A percentile compares a stretch with the other conserved stretches of the same genome.
Evolutionary conservation across 1,140 invertebrate genomes (phyloP).

Genomic region (Aphaenogaster rudis): DNA sequence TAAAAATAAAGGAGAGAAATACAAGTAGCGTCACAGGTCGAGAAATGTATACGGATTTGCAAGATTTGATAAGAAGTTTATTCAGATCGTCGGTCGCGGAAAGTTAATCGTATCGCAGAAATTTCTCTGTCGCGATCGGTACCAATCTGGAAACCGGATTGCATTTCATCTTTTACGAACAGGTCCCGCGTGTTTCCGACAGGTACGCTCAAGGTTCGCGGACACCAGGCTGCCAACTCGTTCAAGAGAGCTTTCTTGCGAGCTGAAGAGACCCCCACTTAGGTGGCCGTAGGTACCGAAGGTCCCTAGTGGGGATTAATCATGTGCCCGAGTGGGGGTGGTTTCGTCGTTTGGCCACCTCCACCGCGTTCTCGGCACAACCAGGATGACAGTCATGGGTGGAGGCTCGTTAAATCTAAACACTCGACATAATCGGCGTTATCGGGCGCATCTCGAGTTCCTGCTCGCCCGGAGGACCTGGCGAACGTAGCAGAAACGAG

Average conservation of each 20-base stretch:
- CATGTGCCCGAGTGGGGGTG: constrained; percentile 80
- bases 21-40: background rate
- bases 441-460: background rate
- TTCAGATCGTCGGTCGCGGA: background rate
- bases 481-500: background rate
- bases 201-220: constrained; percentile 77
- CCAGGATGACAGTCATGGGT: constrained; percentile 82
- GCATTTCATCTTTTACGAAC: background rate
- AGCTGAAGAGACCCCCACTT: constrained; percentile 62
- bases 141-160: background rate
- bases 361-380: constrained; percentile 81
- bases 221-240: constrained; percentile 81
- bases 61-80: background rate
- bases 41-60: background rate
- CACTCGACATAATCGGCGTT: constrained; percentile 47
- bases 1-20: background rate
- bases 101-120: background rate
- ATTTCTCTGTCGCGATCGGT: background rate
- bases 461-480: background rate
- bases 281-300: constrained; percentile 48
- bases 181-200: constrained; percentile 63
- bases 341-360: constrained; percentile 82
- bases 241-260: constrained; percentile 78
- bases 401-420: constrained; percentile 73
- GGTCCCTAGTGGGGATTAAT: constrained; percentile 70